Percentiles rank a stretch among this genome's conserved stretches.
phyloP scores from a whole-genome alignment of 2,888 invertebrate species.

The Neoascia interrupta region DNA sequence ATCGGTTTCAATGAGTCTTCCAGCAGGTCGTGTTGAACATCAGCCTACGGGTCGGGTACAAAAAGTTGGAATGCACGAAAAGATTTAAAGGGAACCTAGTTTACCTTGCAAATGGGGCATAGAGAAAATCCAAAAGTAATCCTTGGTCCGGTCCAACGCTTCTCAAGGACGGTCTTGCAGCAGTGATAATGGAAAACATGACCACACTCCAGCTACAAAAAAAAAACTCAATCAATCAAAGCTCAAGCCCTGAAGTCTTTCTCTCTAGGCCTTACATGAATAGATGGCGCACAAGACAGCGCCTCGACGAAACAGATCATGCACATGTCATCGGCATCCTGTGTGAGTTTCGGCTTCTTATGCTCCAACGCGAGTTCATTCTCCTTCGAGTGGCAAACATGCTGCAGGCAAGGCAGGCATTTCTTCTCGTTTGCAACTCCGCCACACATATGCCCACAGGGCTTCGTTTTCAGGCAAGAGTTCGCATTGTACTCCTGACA shows the following conservation, averaged over 20 bases:
- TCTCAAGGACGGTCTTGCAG: constrained; percentile 89
- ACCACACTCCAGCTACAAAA: constrained; percentile 89
- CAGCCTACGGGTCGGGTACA: too few relatives aligned
- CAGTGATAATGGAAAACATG: constrained; percentile 98
- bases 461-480: constrained; percentile 90
- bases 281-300: constrained; percentile 95
- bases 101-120: constrained; percentile 97
- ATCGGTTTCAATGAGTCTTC: constrained; percentile 90
- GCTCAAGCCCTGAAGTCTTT: not conserved
- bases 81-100: not conserved
- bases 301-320: constrained; percentile 99
- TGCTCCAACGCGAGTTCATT: constrained; percentile 76
- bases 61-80: constrained; percentile 1
- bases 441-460: constrained; percentile 96
- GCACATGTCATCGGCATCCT: constrained; percentile 99
- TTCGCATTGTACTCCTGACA: constrained; percentile 86
- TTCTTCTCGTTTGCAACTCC: constrained; percentile 92
- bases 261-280: constrained; percentile 83
- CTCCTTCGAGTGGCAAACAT: constrained; percentile 84
- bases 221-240: too few relatives aligned
- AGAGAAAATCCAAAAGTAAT: constrained; percentile 97
- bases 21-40: constrained; percentile 91
- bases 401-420: constrained; percentile 94
- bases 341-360: constrained; percentile 84
- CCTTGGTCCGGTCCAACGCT: constrained; percentile 96